Conservation (phyloP, 1,140 invertebrate genomes). For the fruit fly (Drosophila melanogaster) region DNA sequence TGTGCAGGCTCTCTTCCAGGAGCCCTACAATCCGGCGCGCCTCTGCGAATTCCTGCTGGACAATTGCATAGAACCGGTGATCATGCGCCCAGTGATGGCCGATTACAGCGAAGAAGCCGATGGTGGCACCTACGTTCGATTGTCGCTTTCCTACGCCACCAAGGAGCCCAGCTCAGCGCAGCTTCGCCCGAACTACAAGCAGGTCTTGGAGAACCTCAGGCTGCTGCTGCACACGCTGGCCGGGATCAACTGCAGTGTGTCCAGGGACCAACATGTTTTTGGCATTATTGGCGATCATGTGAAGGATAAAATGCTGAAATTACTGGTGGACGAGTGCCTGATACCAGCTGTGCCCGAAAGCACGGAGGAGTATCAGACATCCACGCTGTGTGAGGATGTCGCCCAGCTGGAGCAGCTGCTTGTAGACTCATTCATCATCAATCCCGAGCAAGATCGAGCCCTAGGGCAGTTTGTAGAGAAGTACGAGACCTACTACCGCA, state of each 20-base stretch:
- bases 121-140: constrained; percentile 22
- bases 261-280: constrained; percentile 86
- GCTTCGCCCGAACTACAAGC: constrained; percentile 85
- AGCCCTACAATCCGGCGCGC: constrained; percentile 66
- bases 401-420: constrained; percentile 89
- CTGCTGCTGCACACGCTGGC: constrained; percentile 87
- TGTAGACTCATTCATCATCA: constrained; percentile 83
- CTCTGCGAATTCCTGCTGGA: constrained; percentile 75
- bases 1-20: constrained; percentile 74
- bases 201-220: constrained; percentile 87
- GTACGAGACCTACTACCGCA: constrained; percentile 91
- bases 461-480: constrained; percentile 90
- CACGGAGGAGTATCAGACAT: constrained; percentile 89
- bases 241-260: constrained; percentile 86
- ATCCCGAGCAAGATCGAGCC: constrained; percentile 84
- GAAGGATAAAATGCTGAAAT: constrained; percentile 87
- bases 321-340: constrained; percentile 91
- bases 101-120: constrained; percentile 55
- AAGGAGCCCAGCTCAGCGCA: constrained; percentile 38
- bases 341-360: constrained; percentile 90
- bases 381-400: constrained; percentile 87
- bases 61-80: constrained; percentile 78
- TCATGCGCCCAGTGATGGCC: constrained; percentile 73
- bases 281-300: constrained; percentile 87
- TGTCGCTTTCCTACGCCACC: constrained; percentile 75